Evolutionary conservation across 2,888 invertebrate species (phyloP), one percentile per base, ranked within the genome.

Genomic region (Thymelicus acteon): DNA sequence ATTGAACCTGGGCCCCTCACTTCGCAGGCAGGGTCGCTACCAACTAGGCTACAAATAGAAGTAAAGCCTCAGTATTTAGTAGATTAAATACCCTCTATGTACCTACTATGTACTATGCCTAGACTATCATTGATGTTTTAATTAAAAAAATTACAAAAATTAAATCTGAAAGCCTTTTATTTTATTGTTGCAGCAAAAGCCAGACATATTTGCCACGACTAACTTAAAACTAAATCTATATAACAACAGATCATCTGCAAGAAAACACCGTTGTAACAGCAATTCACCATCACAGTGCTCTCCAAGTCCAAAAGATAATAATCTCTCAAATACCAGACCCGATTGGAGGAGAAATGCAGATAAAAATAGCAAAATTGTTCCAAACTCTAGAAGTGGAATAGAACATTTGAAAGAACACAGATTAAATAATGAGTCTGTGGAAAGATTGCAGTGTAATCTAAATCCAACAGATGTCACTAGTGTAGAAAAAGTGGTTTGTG

Each of bases 171-270:
- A 7, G 6, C 40, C 8, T 44, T 44, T 44, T 12, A 8, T 44
- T 19, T 19, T 19, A 19, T 19, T 63, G 44, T 64, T 64, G 7
- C 87, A 93, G 93, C 88, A 92, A 85, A 93, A 90, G 52, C 90
- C 84, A 76, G 93, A 93, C 39, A 83, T 91, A 62, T 92, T 91
- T 73, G 72, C 87, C 88, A 6, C 80, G 82, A 15, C 88, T 78
- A 68, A 47, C 13, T 72, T 91, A 1, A 79, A 81, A 0, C 61
- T 82, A 37, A 83, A 81, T 44, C 83, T 79, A 0, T 73, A 74
- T 5, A 75, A 76, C 49, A 82, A 73, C 65, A 70, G 75, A 7
- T 49, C 73, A 49, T 13, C 62, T 74, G 10, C 73, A 40, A 57
- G 66, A 70, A 89, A 85, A 72, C 89, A 91, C 72, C 78, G 67